Conservation (phyloP, 2,888 invertebrate species). For the Pycnomerus fuliginosus region DNA sequence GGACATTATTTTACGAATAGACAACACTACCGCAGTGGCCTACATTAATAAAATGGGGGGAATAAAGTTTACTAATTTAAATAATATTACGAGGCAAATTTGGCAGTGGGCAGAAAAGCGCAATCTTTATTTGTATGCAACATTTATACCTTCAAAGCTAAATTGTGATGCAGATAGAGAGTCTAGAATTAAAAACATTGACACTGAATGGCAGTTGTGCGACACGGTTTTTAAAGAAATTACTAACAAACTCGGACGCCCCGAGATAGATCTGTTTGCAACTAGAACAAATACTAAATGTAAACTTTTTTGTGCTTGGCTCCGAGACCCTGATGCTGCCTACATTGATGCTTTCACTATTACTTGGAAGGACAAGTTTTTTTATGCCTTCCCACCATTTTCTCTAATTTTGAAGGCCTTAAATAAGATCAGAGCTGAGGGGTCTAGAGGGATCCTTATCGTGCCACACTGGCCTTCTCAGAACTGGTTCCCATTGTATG, state of each 20-base stretch:
- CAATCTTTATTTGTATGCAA: not conserved
- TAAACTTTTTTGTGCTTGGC: not conserved
- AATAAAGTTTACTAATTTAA: not conserved
- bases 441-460: slow-evolving; percentile 1
- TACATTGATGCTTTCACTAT: slow-evolving; percentile 1
- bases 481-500: not conserved
- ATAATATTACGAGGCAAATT: not conserved
- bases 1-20: slow-evolving; percentile 30
- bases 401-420: not conserved
- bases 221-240: slow-evolving; percentile 6
- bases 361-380: not conserved
- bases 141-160: not conserved
- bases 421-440: slow-evolving; percentile 1
- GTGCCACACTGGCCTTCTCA: slow-evolving; percentile 4
- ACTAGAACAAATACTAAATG: slow-evolving; percentile 4
- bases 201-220: slow-evolving; percentile 17
- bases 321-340: not conserved
- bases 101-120: slow-evolving; percentile 1
- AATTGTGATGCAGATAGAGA: slow-evolving; percentile 3
- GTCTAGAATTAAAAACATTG: slow-evolving; percentile 8
- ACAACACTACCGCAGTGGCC: slow-evolving; percentile 33
- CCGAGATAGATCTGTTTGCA: slow-evolving; percentile 16
- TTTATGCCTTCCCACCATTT: slow-evolving; percentile 6
- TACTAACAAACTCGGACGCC: not conserved
- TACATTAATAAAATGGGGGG: slow-evolving; percentile 21